Evolutionary conservation across 2,888 invertebrate genomes (phyloP), one percentile per base, ranked within the genome.

Genomic region (Hyppa rectilinea): DNA sequence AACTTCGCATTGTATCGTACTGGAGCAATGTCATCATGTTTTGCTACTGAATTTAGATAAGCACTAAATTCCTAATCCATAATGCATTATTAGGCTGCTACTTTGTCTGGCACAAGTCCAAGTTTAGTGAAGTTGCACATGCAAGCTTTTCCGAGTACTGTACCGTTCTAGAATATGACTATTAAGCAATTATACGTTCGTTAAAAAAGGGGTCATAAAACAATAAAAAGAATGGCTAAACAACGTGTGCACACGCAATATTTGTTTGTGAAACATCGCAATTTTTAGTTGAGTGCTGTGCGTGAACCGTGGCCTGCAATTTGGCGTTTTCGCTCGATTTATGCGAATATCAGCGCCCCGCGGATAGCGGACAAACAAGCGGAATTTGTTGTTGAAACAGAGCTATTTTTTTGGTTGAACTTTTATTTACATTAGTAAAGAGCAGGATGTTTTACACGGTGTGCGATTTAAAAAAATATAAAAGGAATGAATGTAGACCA

Each of bases 321-420:
- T 95, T 93, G 92, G 92, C 91, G 91, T 92, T 94, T 94, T 90
- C 92, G 90, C 91, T 90, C 91, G 91, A 95, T 96, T 96, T 95
- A 95, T 94, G 93, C 86, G 93, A 91, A 92, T 92, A 93, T 93
- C 93, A 92, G 89, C 88, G 90, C 80, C 87, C 89, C 91, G 92
- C 90, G 92, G 93, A 94, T 92, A 93, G 92, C 92, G 93, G 88
- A 90, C 93, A 94, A 95, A 95, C 95, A 94, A 93, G 92, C 88
- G 88, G 87, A 92, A 93, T 94, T 93, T 92, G 92, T 93, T 92
- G 91, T 90, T 89, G 89, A 89, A 91, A 91, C 90, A 91, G 86
- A 88, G 88, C 90, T 83, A 90, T 81, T 94, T 92, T 94, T 95
- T 95, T 92, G 89, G 89, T 88, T 88, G 86, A 85, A 83, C 88